Conservation (phyloP, 2,888 invertebrate genomes). For the Cephus sareptanus region DNA sequence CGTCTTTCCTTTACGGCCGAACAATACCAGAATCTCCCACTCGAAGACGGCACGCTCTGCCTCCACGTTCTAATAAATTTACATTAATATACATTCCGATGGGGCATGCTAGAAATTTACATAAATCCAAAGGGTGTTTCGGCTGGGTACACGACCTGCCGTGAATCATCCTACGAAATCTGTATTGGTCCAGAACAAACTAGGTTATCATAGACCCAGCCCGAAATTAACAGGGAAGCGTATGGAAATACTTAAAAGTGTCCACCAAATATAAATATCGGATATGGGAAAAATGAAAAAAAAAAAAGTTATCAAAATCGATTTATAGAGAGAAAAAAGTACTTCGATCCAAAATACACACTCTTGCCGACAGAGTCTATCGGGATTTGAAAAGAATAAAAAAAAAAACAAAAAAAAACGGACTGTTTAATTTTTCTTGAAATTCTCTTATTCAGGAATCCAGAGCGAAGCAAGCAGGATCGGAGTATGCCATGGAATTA, state of each 20-base stretch:
- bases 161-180: not conserved
- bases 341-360: not conserved
- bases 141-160: not conserved
- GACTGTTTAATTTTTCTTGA: not conserved
- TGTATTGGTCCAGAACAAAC: not conserved
- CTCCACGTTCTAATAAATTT: not conserved
- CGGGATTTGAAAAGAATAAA: too few species aligned
- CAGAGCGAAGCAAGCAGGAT: not conserved
- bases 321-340: not conserved
- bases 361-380: not conserved
- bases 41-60: not conserved
- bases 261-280: too few species aligned
- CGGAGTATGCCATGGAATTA: slow-evolving; percentile 18
- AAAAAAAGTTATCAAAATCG: not conserved
- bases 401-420: too few species aligned
- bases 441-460: not conserved
- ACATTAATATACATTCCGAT: not conserved
- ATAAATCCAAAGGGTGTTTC: not conserved
- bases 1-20: not conserved
- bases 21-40: not conserved
- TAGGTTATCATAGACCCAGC: not conserved
- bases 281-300: not conserved
- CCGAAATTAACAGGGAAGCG: not conserved
- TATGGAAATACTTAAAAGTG: too few species aligned
- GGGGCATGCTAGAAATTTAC: not conserved